Evolutionary conservation across 2,113 vertebrate species (phyloP), one percentile per base, ranked within the genome.

Genomic region (Sebastes schlegelii): DNA sequence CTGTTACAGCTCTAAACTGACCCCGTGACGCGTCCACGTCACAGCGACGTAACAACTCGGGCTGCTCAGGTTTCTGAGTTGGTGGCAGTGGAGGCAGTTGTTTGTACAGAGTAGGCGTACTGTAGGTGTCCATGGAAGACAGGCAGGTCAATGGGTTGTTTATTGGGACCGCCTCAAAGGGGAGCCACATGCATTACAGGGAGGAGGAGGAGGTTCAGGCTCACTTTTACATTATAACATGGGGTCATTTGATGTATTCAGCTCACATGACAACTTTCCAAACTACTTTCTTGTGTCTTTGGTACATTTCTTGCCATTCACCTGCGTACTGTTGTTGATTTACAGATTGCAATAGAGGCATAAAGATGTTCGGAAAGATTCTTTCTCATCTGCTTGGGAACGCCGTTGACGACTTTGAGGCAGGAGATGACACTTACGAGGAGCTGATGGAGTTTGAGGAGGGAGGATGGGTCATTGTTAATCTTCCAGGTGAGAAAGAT

Each of bases 401-500:
- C 7, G 11, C 55, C 2, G 84, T 74, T 0, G 89, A 88, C 34
- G 90, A 85, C 43, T 43, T 70, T 2, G 88, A n/a, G 40, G 74
- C 23, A 0, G 72, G 40, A 0, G 82, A 75, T 1, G 79, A 83
- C 4, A 57, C 70, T 19, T 82, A 51, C 1, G 89, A 92, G 46
- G 73, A 94, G 13, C 83, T 94, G 57, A 81, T 84, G 64, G 95
- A 95, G 88, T 86, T 74, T 81, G 95, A 96, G 62, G 95, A 96
- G 7, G 95, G 92, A 75, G 95, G 88, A 21, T 96, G 95, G 95
- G 83, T 96, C 68, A 79, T 96, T 12, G 90, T 96, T 23, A 87
- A 90, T 11, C 75, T 95, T 17, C 89, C 93, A 74, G 95, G 95
- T 96, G 66, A 92, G 89, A 77, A 2, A 2, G 0, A 14, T n/a